Evolutionary conservation across 2,113 vertebrate genomes (phyloP), one percentile per base, ranked within the genome.

Genomic region (Dolichallabes microphthalmus): DNA sequence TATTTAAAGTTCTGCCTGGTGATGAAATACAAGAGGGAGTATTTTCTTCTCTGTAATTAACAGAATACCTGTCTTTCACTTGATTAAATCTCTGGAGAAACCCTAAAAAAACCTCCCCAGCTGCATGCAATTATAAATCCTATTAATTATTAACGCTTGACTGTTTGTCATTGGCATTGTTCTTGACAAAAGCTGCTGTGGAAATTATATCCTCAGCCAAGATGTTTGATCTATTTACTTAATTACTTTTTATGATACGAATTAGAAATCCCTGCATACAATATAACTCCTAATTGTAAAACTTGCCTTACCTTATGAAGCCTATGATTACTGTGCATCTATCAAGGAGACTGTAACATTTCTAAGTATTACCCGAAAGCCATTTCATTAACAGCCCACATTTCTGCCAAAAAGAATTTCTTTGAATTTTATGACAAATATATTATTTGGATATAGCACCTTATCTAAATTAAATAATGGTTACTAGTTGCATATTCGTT

Each of bases 91-190:
- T 64, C 75, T 22, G 7, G 58, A 55, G 88, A 75, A 25, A 57
- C 20, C 13, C 10, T 6, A 45, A 57, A 88, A 88, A 85, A 85
- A 85, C 13, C 66, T 55, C 22, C 64, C 80, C 15, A 45, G 15
- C 63, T 57, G 19, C 78, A 39, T 20, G 19, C 74, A 81, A 79
- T 85, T 75, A 55, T 13, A 11, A 74, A 81, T 77, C 63, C n/a
- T 80, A 87, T 89, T 71, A 66, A 89, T 82, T 60, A 87, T 89
- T 89, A 63, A 89, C 5, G 50, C 75, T 8, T 74, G 53, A 35
- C 12, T 83, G 66, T 83, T 71, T 73, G 68, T 73, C 19, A 13
- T 53, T 83, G 30, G 10, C 73, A 27, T 53, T 85, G 74, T 55
- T 66, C 8, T 68, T 85, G 57, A 76, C 73, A 53, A 53, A 4